Evolutionary conservation across 2,113 vertebrate species (phyloP), one percentile per base, ranked within the genome.

Genomic region (Nibea albiflora): DNA sequence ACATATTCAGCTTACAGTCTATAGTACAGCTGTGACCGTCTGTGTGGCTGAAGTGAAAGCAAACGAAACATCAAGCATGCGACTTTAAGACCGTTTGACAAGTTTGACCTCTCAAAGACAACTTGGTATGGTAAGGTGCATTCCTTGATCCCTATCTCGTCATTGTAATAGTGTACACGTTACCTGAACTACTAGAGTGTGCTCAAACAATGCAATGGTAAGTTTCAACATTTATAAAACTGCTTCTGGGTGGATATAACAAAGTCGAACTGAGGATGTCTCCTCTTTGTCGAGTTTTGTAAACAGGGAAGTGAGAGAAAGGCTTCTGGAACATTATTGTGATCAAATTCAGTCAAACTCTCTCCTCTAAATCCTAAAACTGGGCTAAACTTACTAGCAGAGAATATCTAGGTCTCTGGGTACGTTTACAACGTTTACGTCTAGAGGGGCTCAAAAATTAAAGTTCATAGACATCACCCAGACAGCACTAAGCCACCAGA

Each of bases 401-500:
- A 57, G 11, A 73, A 16, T 7, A 46, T 14, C 44, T 46, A 60
- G 50, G 11, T 53, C 42, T 70, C 39, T 24, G 61, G 19, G 22
- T 47, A 22, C 14, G 47, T 88, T 80, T 88, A 26, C 42, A 63
- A 26, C 24, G 24, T 26, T 26, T 26, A 26, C 24, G 28, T 71
- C 54, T 49, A 15, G 16, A 67, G 24, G 24, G 49, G 47, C 60
- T 65, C 64, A 50, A 17, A 78, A 73, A 77, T 83, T 63, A 80
- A 67, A 76, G 70, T 68, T 83, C 77, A 85, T 19, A 62, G 60
- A 86, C 77, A 76, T 76, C 72, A 61, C 61, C 46, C 73, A 75
- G 83, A 82, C 77, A 77, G 77, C 46, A 56, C 50, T 73, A 77
- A 86, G 83, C 84, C 76, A 35, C 47, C 31, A 50, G 31, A 79